These are phyloP conservation scores for Rhinogobius similis DNA, from an alignment of 2,113 vertebrate species.

Conservation along the genomic window DNA sequence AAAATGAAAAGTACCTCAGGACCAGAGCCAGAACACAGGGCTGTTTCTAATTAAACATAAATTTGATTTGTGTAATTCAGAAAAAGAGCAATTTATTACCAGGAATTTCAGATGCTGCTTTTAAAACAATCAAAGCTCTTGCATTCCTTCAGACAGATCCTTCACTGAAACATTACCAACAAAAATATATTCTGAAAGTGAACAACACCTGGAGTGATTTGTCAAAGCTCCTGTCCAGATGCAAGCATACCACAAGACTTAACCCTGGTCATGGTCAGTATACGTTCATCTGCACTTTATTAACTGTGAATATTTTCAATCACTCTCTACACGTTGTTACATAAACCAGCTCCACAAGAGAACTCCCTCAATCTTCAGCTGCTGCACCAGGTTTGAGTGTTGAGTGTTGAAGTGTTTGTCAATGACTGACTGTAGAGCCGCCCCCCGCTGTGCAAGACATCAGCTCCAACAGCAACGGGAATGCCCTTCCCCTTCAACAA, in stretches of 20 bases:
- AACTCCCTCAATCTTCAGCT: conserved; percentile 11
- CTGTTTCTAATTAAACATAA: conserved; percentile 52
- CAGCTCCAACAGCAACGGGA: conserved; percentile 30
- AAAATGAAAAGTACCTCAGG: conserved; percentile 64
- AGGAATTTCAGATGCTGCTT: conserved; percentile 27
- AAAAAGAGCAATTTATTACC: conserved; percentile 40
- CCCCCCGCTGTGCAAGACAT: conserved; percentile 11
- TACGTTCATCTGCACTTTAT: neutral
- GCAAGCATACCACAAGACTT: conserved; percentile 25
- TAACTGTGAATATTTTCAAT: neutral
- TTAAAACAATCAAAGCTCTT: conserved; percentile 17
- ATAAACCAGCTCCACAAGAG: conserved; percentile 4
- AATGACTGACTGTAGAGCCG: conserved; percentile 25
- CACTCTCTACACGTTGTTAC: conserved; percentile 16
- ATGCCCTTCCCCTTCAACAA: conserved; percentile 22
- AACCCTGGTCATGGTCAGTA: conserved; percentile 18
- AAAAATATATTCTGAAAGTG: neutral
- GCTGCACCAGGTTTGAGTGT: neutral
- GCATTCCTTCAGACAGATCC: conserved; percentile 7
- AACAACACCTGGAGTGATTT: conserved; percentile 31
- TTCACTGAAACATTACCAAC: neutral
- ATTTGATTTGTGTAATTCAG: conserved; percentile 35
- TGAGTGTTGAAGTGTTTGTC: conserved; percentile 11
- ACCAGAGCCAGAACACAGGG: conserved; percentile 43
- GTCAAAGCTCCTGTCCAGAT: conserved; percentile 37